phyloP scores from a whole-genome alignment of 30 jellyfish, hydroid and myxozoan genomes.

The Hydra vulgaris region DNA sequence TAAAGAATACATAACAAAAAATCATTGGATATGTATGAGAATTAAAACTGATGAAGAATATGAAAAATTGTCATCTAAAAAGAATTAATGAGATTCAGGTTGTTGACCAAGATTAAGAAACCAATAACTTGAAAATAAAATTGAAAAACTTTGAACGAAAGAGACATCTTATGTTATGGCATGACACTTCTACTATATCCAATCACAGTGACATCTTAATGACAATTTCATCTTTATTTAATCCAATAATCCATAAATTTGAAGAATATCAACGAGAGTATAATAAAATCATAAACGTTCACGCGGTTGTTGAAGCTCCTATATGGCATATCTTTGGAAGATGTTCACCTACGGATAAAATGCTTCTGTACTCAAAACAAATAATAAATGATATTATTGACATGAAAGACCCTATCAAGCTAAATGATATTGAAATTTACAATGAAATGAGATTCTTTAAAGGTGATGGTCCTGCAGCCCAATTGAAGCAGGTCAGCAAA shows the following conservation, averaged over 20 bases:
- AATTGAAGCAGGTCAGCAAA: constrained; percentile 16
- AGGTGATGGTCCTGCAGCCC: constrained; percentile 14
- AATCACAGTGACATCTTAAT: constrained; percentile 3
- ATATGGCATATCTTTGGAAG: too few species aligned
- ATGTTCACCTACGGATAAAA: constrained; percentile 1
- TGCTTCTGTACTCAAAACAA: neutral
- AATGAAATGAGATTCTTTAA: constrained; percentile 2
- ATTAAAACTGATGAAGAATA: too few species aligned
- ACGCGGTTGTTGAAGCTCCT: too few species aligned
- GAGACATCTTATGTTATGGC: neutral
- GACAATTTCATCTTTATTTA: neutral
- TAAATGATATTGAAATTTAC: neutral
- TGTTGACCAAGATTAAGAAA: neutral
- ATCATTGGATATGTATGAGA: too few species aligned
- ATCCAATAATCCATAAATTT: neutral
- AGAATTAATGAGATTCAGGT: too few species aligned
- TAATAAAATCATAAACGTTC: neutral
- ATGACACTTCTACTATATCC: neutral
- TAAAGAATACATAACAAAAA: too few species aligned
- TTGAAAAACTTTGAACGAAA: neutral
- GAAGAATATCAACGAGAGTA: neutral
- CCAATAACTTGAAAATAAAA: neutral
- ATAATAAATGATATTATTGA: too few species aligned
- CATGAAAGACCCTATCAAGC: too few species aligned
- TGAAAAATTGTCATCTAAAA: too few species aligned